Percentiles rank a stretch among this genome's conserved stretches.
These are phyloP conservation scores for Ennomos quercinarius DNA, from an alignment of 2,888 invertebrate species.

Conservation along the genomic window DNA sequence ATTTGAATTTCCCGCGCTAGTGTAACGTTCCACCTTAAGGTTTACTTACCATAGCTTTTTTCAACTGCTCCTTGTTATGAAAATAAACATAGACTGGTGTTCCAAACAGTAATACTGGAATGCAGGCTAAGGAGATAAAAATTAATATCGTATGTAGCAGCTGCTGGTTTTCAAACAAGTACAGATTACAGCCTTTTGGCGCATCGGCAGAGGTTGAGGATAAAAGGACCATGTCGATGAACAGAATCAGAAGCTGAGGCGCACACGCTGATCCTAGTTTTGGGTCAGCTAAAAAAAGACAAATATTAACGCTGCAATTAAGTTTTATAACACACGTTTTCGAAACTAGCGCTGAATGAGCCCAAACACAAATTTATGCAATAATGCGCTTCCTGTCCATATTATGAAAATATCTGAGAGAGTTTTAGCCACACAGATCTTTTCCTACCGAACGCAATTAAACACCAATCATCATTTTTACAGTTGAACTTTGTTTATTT, in stretches of 20 bases:
- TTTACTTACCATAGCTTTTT: conserved; percentile 44
- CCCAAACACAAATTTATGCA: too few relatives aligned
- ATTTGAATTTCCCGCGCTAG: too few relatives aligned
- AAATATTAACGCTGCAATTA: too few relatives aligned
- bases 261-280: conserved; percentile 84
- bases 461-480: too few relatives aligned
- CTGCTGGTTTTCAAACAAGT: conserved; percentile 84
- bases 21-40: too few relatives aligned
- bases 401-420: too few relatives aligned
- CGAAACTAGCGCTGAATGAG: too few relatives aligned
- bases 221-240: conserved; percentile 90
- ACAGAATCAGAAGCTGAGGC: conserved; percentile 90
- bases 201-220: conserved; percentile 25
- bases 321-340: too few relatives aligned
- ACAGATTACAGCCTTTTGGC: conserved; percentile 73
- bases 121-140: conserved; percentile 84
- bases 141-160: conserved; percentile 86
- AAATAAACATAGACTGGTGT: conserved; percentile 86
- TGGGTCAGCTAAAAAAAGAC: conserved; percentile 44
- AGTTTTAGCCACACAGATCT: too few relatives aligned
- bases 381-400: too few relatives aligned
- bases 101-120: conserved; percentile 90
- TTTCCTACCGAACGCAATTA: too few relatives aligned
- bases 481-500: too few relatives aligned
- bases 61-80: conserved; percentile 46